Percentiles rank a stretch among this genome's conserved stretches.
phyloP scores from a whole-genome alignment of 1,140 invertebrate genomes.

The Phortica variegata region DNA sequence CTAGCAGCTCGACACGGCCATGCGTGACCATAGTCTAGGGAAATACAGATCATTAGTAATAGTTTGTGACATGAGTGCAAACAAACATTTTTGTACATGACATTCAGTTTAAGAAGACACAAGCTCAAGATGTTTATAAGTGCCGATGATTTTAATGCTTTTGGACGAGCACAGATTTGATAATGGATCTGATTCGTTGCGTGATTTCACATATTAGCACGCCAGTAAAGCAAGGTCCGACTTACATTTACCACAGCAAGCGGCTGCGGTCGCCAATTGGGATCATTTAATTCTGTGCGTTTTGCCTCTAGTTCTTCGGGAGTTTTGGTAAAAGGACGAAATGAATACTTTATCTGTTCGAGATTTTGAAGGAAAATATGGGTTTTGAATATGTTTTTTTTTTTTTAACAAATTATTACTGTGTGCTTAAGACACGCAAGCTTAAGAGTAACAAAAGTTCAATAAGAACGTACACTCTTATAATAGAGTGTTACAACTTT shows the following conservation, averaged over 20 bases:
- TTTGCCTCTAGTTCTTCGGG: constrained; percentile 59
- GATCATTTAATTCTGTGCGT: constrained; percentile 62
- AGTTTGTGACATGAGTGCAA: not conserved
- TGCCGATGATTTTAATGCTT: not conserved
- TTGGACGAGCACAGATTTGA: not conserved
- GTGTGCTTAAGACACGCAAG: no score
- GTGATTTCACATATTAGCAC: no score
- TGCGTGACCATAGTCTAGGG: constrained; percentile 77
- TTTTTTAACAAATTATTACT: not conserved
- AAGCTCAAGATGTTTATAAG: not conserved
- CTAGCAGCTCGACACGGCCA: constrained; percentile 75
- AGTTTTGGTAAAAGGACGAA: constrained; percentile 63
- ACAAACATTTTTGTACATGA: not conserved
- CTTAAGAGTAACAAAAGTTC: no score
- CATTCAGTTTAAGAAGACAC: not conserved
- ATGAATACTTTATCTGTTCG: constrained; percentile 64
- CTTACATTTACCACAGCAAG: constrained; percentile 69
- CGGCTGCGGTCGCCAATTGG: constrained; percentile 63
- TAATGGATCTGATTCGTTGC: not conserved
- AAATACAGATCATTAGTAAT: constrained; percentile 12
- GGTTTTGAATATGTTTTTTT: not conserved
- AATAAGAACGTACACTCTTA: not conserved
- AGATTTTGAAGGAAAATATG: not conserved
- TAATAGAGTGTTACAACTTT: not conserved
- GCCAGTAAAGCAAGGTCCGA: no score